phyloP scores from a whole-genome alignment of 2,888 invertebrate species.

The Rotaria macrura region DNA sequence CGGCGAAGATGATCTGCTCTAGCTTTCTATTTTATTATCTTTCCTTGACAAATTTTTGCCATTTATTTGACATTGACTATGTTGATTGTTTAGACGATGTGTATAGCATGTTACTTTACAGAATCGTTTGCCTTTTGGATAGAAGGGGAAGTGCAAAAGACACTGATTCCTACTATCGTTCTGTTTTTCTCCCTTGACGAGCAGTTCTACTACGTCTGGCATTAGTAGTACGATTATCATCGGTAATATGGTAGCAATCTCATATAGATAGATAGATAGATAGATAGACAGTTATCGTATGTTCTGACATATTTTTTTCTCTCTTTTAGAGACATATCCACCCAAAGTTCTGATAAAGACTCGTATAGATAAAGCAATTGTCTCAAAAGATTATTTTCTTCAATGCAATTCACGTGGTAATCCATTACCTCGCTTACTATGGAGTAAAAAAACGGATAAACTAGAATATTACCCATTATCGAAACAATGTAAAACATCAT shows the following conservation, averaged over 20 bases:
- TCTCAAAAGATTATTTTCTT: not conserved
- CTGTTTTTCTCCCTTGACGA: not conserved
- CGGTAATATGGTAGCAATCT: not conserved
- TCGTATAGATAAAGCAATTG: not conserved
- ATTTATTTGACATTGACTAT: not conserved
- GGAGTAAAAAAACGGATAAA: not conserved
- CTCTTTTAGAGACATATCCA: not conserved
- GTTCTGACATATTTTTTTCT: not conserved
- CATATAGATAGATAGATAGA: not conserved
- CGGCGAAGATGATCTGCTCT: not conserved
- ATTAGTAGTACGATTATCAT: not conserved
- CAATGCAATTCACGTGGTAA: slow-evolving; percentile 4
- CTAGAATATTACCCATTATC: not conserved
- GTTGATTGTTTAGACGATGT: not conserved
- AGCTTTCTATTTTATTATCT: not conserved
- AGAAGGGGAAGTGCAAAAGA: not conserved
- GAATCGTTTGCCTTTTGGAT: not conserved
- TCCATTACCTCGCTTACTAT: not conserved
- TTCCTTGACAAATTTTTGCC: not conserved
- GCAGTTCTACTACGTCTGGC: not conserved
- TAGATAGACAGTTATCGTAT: not conserved
- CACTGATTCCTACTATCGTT: not conserved
- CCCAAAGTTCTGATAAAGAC: not conserved
- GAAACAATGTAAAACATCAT: not conserved
- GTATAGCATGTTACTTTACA: not conserved